These are phyloP conservation scores for Esox niger DNA, from an alignment of 2,113 vertebrate genomes.

Conservation along the genomic window DNA sequence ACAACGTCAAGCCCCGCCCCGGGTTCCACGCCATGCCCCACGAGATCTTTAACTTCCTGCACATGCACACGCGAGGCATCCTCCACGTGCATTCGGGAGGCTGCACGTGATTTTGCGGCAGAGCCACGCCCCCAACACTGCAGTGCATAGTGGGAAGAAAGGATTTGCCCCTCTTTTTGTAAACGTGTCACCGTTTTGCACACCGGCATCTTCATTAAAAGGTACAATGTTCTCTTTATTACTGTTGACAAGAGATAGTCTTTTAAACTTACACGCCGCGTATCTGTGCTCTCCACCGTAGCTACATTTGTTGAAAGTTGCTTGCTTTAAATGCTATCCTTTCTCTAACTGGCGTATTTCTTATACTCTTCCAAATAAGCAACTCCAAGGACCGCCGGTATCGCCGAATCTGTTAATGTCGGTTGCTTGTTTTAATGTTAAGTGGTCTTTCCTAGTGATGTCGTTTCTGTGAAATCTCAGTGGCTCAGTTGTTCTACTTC, in stretches of 20 bases:
- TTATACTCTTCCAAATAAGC: constrained; percentile 23
- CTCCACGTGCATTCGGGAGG: constrained; percentile 86
- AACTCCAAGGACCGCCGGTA: constrained; percentile 16
- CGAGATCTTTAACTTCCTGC: constrained; percentile 96
- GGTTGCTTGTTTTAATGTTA: constrained; percentile 61
- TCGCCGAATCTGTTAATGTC: constrained; percentile 29
- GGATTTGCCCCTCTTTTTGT: constrained; percentile 7
- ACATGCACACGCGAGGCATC: constrained; percentile 94
- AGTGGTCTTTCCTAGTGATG: constrained; percentile 60
- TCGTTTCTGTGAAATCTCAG: constrained; percentile 63
- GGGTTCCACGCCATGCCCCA: constrained; percentile 98
- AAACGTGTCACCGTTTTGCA: background rate
- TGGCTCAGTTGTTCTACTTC: constrained; percentile 42
- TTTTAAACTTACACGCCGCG: constrained; percentile 5
- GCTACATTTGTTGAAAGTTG: constrained; percentile 30
- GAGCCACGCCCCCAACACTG: background rate
- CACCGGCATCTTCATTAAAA: no score
- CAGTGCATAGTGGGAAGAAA: background rate
- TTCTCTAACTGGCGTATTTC: constrained; percentile 29
- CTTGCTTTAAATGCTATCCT: constrained; percentile 35
- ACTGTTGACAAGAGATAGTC: constrained; percentile 25
- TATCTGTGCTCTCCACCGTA: constrained; percentile 15
- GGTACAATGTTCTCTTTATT: background rate
- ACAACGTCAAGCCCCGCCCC: constrained; percentile 96
- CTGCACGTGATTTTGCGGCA: constrained; percentile 71